These are phyloP conservation scores for Bibio marci DNA, from an alignment of 2,888 invertebrate genomes.

Conservation along the genomic window DNA sequence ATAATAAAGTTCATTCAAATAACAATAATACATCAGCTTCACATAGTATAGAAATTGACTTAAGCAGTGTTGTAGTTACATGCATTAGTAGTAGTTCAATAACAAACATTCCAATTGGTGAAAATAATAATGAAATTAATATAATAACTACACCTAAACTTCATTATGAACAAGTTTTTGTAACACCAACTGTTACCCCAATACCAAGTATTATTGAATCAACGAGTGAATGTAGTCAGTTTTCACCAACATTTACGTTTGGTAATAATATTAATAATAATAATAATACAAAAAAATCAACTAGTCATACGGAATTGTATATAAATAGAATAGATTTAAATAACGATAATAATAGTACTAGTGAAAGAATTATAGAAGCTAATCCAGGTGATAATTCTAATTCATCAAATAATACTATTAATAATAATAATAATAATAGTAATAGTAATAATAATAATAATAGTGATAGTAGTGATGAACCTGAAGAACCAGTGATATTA, in stretches of 20 bases:
- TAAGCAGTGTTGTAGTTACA: slow-evolving; percentile 14
- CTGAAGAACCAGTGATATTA: too few relatives aligned
- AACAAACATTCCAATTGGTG: slow-evolving; percentile 25
- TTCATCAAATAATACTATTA: too few relatives aligned
- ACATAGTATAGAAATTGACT: slow-evolving; percentile 1
- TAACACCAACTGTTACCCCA: slow-evolving; percentile 19
- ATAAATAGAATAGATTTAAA: slow-evolving; percentile 4
- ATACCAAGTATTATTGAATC: slow-evolving; percentile 5
- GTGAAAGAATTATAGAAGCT: too few relatives aligned
- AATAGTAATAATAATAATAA: not conserved
- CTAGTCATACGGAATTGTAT: slow-evolving; percentile 3
- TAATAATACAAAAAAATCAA: not conserved
- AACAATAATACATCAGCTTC: slow-evolving; percentile 8
- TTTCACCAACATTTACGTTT: too few relatives aligned
- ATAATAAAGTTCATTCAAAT: not conserved
- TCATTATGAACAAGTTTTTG: slow-evolving; percentile 27
- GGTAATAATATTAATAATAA: not conserved
- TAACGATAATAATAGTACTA: not conserved
- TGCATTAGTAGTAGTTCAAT: slow-evolving; percentile 16
- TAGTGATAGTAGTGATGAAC: not conserved
- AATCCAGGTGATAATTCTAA: not conserved
- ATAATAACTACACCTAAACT: not conserved
- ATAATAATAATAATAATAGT: not conserved
- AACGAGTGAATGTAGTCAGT: too few relatives aligned
- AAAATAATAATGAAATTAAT: slow-evolving; percentile 12